Evolutionary conservation across 1,140 invertebrate species (phyloP).

Genomic region (Trichonephila clavata): DNA sequence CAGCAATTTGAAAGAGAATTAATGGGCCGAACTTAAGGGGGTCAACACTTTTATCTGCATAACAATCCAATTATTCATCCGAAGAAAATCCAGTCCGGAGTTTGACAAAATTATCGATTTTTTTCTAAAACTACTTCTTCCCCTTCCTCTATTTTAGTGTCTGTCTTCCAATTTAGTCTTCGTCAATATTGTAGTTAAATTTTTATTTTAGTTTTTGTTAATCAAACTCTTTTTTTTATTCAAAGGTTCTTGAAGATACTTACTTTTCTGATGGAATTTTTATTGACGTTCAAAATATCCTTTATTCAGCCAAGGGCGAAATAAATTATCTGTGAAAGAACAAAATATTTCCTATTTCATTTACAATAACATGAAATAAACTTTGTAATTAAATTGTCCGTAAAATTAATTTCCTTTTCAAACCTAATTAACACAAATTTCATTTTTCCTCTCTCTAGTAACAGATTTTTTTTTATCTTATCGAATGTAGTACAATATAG

Average conservation of each 20-base stretch:
- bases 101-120: constrained; percentile 17
- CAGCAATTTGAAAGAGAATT: not conserved
- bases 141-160: not conserved
- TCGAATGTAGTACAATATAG: too few relatives aligned
- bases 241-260: not conserved
- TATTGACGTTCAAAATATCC: not conserved
- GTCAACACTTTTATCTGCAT: constrained; percentile 19
- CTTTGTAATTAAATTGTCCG: too few relatives aligned
- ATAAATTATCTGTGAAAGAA: too few relatives aligned
- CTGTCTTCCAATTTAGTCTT: not conserved
- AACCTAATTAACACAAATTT: too few relatives aligned
- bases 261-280: not conserved
- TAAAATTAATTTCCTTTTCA: too few relatives aligned
- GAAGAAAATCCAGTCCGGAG: not conserved
- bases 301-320: not conserved
- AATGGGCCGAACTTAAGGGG: constrained; percentile 23
- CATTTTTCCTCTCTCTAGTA: too few relatives aligned
- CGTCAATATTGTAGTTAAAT: not conserved
- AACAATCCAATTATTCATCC: constrained; percentile 31
- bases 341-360: too few relatives aligned
- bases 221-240: not conserved
- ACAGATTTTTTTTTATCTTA: too few relatives aligned
- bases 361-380: too few relatives aligned
- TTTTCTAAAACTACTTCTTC: not conserved
- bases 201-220: not conserved